Evolutionary conservation across 1,140 invertebrate species (phyloP).

Genomic region (Lucilia sericata): DNA sequence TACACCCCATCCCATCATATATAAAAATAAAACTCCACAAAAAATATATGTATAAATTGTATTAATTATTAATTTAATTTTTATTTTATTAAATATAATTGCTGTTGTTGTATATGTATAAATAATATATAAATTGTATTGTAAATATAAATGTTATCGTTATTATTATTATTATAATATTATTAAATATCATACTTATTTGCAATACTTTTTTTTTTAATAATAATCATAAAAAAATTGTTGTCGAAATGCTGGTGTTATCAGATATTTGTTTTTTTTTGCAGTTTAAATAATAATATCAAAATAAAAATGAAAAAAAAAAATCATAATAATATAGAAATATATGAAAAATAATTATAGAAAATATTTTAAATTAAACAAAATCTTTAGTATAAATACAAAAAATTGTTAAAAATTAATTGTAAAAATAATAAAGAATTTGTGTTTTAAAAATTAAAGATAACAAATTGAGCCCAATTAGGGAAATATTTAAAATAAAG

Average conservation of each 20-base stretch:
- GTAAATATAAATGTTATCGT: conserved; percentile 44
- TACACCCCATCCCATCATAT: no score
- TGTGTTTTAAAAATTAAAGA: background rate
- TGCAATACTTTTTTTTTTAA: background rate
- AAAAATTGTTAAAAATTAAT: background rate
- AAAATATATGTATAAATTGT: conserved; percentile 8
- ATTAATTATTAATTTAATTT: conserved; percentile 40
- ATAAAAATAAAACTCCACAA: background rate
- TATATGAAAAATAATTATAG: background rate
- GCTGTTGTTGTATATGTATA: conserved; percentile 42
- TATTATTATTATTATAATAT: background rate
- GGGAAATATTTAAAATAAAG: no score
- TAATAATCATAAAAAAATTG: conserved; percentile 4
- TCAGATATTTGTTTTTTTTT: conserved; percentile 1
- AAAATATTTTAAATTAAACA: no score
- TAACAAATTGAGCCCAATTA: conserved; percentile 4
- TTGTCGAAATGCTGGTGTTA: conserved; percentile 37
- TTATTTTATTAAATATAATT: conserved; percentile 25
- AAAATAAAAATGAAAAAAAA: background rate
- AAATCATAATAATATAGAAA: background rate
- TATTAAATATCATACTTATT: conserved; percentile 39
- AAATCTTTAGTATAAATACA: background rate
- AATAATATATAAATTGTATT: conserved; percentile 43
- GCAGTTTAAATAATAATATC: background rate
- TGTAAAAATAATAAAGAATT: background rate